Percentiles rank a stretch among this genome's conserved stretches.
Evolutionary conservation across 2,888 invertebrate genomes (phyloP).

Genomic region (Entomobrya multifasciata): DNA sequence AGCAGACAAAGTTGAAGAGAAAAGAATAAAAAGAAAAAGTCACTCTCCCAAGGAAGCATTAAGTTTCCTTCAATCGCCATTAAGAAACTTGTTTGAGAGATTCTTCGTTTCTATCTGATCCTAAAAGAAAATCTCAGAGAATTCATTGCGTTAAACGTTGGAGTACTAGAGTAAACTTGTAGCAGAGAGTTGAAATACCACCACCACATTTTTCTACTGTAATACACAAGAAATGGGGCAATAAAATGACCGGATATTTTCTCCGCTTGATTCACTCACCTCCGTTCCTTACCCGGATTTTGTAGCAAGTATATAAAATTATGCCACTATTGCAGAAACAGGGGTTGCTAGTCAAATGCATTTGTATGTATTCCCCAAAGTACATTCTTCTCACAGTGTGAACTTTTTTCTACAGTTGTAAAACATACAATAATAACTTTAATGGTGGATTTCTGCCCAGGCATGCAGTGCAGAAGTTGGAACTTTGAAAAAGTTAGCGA

Average conservation of each 20-base stretch:
- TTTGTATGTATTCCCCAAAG: too few species aligned
- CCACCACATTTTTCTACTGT: conserved; percentile 17
- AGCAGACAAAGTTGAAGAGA: conserved; percentile 8
- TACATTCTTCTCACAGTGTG: not conserved
- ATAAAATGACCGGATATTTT: conserved; percentile 66
- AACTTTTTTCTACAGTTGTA: conserved; percentile 16
- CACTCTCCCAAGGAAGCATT: conserved; percentile 63
- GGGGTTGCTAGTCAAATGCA: too few species aligned
- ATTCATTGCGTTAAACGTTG: conserved; percentile 46
- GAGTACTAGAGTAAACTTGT: not conserved
- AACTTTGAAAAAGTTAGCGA: conserved; percentile 12
- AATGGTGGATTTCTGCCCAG: conserved; percentile 17
- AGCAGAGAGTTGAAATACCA: conserved; percentile 22
- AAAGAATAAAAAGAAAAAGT: conserved; percentile 46
- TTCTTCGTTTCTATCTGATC: conserved; percentile 52
- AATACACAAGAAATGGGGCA: conserved; percentile 58
- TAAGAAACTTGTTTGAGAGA: conserved; percentile 61
- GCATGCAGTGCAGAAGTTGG: not conserved
- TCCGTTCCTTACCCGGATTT: too few species aligned
- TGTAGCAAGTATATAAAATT: too few species aligned
- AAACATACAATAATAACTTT: conserved; percentile 43
- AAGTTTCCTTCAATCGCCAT: conserved; percentile 69
- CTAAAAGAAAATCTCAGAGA: conserved; percentile 61
- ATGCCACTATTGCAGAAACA: too few species aligned
- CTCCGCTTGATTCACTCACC: conserved; percentile 63